These are phyloP conservation scores for Parascotia fuliginaria DNA, from an alignment of 2,888 invertebrate genomes.

Conservation along the genomic window DNA sequence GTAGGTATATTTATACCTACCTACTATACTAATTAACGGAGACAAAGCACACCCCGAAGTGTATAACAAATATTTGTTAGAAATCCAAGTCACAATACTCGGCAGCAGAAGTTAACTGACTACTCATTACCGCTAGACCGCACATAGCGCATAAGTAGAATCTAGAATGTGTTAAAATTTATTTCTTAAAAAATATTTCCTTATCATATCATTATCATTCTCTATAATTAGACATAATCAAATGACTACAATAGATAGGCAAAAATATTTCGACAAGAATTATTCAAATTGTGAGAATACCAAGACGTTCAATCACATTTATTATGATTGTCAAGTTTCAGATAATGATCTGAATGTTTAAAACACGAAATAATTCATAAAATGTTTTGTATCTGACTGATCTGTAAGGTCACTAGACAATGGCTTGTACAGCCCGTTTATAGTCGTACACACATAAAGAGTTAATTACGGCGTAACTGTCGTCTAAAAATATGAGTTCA, in stretches of 20 bases:
- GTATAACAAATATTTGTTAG: too few species aligned
- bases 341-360: constrained; percentile 35
- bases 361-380: constrained; percentile 42
- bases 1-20: too few species aligned
- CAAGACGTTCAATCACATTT: constrained; percentile 36
- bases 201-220: not conserved
- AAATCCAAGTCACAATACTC: too few species aligned
- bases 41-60: too few species aligned
- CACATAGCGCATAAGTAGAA: too few species aligned
- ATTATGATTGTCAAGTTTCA: constrained; percentile 34
- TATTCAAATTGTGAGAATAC: constrained; percentile 34
- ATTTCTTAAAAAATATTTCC: too few species aligned
- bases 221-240: constrained; percentile 18
- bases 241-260: constrained; percentile 11
- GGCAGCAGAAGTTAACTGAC: too few species aligned
- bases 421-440: constrained; percentile 23
- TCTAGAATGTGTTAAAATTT: too few species aligned
- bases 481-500: too few species aligned
- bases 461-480: not conserved
- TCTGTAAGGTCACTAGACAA: constrained; percentile 42
- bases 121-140: too few species aligned
- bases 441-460: not conserved
- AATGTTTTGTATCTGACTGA: constrained; percentile 28
- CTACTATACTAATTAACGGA: too few species aligned
- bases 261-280: constrained; percentile 20